Base-by-base conservation (phyloP, 1,140 invertebrate species). In the Arctopsyche grandis region DNA sequence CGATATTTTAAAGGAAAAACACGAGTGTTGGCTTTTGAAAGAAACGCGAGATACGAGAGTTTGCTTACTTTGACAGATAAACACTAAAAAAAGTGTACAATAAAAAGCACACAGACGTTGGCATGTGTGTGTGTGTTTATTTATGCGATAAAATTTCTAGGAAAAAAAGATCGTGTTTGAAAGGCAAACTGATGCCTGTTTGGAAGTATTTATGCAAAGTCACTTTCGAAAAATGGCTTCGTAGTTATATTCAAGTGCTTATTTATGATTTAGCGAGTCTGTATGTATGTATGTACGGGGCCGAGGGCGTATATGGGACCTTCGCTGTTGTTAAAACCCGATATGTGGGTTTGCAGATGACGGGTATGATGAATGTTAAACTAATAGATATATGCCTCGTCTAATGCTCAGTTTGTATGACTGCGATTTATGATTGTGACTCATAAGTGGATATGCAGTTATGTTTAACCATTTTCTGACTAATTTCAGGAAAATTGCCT, bases 341-440 rank as follows among this genome's bases (percentile, higher is more conserved):
- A 66, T n/a, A n/a, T 29, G 63, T 66, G 63, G 63, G 63, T 26
- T n/a, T 66, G 63, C 63, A 66, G 24, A 66, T 66, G 63, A 66
- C 63, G 24, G 5, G 14, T 24, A 22, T 66, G 63, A 66, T 66
- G 24, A 66, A 66, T 66, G 24, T 9, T 66, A 66, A 66, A 66
- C 63, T 66, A 66, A 66, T 66, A 66, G 63, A 66, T 66, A 66
- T 22, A 60, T 66, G 22, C 24, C 19, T 66, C 21, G 63, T 66
- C 48, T 52, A 52, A 38, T 38, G 1, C 12, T 14, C 10, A 5
- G 12, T 12, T 52, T 10, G 48, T 16, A 52, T 52, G 48, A 52
- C 48, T 52, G 16, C 48, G 48, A 52, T 52, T 52, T 52, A 52
- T 52, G 48, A 52, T 16, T 1, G 48, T 52, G 48, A 52, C 1